Evolutionary conservation across 2,797 vertebrate species (phyloP), one percentile per base, ranked within the genome.

Genomic region (Gymnothorax javanicus): DNA sequence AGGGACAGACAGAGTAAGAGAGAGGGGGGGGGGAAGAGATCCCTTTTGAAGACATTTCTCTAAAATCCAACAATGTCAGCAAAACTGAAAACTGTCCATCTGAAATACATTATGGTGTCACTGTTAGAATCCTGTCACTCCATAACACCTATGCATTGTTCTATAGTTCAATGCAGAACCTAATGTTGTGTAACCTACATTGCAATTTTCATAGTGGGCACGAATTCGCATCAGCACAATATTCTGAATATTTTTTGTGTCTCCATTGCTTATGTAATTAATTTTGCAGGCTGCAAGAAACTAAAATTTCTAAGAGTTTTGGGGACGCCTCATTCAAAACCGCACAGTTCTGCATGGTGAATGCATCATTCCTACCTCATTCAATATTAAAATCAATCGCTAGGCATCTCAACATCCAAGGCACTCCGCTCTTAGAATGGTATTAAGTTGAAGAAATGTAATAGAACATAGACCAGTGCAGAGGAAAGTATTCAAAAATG

Each of bases 181-280:
- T 96, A 96, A 96, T 96, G 96, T 96, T 93, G 93, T 95, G 95
- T 95, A 96, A 96, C 96, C 96, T 94, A 95, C 95, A 95, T 94
- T 94, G 94, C 95, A 94, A 91, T 95, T 96, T 95, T 94, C 95
- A 96, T 97, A 96, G 96, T 96, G 96, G 95, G 96, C 96, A 97
- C 96, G 96, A 94, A 96, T 96, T 94, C 96, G 94, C 95, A 93
- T 95, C 93, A 84, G 92, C 92, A 90, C 94, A 94, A 93, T 95
- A 95, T 95, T 96, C 95, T 94, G 95, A 94, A 94, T 94, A 95
- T 95, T 93, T 95, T 92, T 92, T 92, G 94, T 93, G 94, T 95
- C 94, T 94, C 93, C 95, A 95, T 95, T 95, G 95, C 94, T 93
- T 94, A 94, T 43, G 92, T 94, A 96, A 95, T 96, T 96, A 96